Conservation (phyloP, 2,113 vertebrate species). For the Bostrychus sinensis region DNA sequence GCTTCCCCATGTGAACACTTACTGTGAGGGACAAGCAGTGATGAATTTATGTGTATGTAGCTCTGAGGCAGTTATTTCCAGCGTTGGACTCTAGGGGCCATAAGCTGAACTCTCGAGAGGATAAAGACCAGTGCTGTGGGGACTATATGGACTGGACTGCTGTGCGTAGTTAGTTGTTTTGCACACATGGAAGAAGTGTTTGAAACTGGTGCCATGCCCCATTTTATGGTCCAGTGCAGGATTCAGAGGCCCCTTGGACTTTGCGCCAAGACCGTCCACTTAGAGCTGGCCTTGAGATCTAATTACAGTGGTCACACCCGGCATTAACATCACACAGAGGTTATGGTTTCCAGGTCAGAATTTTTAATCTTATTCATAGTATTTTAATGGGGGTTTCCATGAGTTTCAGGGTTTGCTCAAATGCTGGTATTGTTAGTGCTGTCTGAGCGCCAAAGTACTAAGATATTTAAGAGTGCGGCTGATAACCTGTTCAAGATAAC, state of each 20-base stretch:
- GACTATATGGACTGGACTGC: slow-evolving; percentile 19
- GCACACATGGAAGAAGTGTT: not conserved
- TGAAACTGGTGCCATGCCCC: not conserved
- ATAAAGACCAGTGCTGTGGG: slow-evolving; percentile 10
- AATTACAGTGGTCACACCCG: not conserved
- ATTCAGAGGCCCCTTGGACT: not conserved
- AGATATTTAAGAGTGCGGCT: too few relatives aligned
- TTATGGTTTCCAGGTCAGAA: not conserved
- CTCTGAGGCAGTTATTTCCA: not conserved
- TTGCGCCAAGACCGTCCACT: not conserved
- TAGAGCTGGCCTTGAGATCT: not conserved
- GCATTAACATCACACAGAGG: slow-evolving; percentile 6
- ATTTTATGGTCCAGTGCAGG: not conserved
- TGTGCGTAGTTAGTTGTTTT: slow-evolving; percentile 13
- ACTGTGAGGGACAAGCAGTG: slow-evolving; percentile 15
- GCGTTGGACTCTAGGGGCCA: slow-evolving; percentile 23
- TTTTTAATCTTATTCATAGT: not conserved
- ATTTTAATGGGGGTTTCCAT: not conserved
- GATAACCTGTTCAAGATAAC: too few relatives aligned
- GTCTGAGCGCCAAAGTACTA: not conserved
- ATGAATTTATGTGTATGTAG: slow-evolving; percentile 1
- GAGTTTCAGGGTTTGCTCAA: too few relatives aligned
- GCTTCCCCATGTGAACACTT: slow-evolving; percentile 20
- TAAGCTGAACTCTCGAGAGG: slow-evolving; percentile 42
- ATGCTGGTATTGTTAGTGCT: not conserved